Evolutionary conservation across 2,797 vertebrate genomes (phyloP).

Genomic region (Coracias cyanogaster): DNA sequence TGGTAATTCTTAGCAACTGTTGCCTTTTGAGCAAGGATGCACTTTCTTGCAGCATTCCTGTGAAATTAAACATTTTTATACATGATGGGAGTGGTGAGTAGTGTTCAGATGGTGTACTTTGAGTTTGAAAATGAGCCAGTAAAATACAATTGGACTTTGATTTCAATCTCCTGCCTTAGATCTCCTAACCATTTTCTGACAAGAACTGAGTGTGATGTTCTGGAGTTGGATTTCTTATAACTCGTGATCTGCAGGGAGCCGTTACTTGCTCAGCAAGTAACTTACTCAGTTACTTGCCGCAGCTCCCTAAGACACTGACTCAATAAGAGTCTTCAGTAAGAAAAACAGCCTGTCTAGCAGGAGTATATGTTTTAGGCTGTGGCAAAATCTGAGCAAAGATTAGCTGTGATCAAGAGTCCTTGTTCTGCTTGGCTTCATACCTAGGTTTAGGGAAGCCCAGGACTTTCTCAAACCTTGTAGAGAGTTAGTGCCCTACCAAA

Average conservation of each 20-base stretch:
- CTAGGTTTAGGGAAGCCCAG: background rate
- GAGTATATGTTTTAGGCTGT: background rate
- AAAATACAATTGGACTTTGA: background rate
- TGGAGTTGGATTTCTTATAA: background rate
- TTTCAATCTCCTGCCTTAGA: background rate
- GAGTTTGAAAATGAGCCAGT: background rate
- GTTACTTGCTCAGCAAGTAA: too few relatives aligned
- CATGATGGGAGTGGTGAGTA: fast-evolving
- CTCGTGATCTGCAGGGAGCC: fast-evolving
- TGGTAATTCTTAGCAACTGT: background rate
- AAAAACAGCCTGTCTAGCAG: background rate
- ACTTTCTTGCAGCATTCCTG: background rate
- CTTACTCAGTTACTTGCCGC: background rate
- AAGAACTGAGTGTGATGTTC: background rate
- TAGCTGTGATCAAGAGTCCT: background rate
- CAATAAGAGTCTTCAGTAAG: too few relatives aligned
- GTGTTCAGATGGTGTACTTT: background rate
- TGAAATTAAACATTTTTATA: background rate
- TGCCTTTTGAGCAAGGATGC: background rate
- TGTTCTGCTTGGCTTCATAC: background rate
- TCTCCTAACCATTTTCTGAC: background rate
- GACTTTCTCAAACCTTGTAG: background rate
- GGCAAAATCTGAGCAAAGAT: background rate
- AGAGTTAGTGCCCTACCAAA: background rate
- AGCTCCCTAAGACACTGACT: background rate